A percentile compares a stretch with the other conserved stretches of the same genome.
Evolutionary conservation across 2,888 invertebrate genomes (phyloP).

Genomic region (Strigamia maritima): DNA sequence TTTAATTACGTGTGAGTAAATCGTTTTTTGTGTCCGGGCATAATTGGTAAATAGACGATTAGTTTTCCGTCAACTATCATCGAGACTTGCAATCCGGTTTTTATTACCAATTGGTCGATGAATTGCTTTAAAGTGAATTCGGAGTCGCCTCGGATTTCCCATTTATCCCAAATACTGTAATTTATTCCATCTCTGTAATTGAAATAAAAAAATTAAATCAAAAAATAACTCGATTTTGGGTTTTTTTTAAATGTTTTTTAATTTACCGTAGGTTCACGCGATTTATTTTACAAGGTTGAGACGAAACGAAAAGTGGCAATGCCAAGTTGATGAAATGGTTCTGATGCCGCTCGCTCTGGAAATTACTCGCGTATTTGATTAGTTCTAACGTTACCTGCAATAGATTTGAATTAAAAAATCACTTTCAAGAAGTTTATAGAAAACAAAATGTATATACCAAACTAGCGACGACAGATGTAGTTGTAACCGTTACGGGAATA

Average conservation of each 20-base stretch:
- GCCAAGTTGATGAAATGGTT: constrained; percentile 53
- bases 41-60: constrained; percentile 52
- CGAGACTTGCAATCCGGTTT: constrained; percentile 43
- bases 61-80: constrained; percentile 52
- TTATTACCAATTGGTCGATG: constrained; percentile 44
- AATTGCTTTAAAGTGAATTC: constrained; percentile 50
- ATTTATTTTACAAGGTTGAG: constrained; percentile 33
- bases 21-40: constrained; percentile 51
- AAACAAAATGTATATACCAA: too few relatives aligned
- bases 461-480: constrained; percentile 53
- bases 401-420: not conserved
- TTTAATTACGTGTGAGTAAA: constrained; percentile 49
- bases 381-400: constrained; percentile 35
- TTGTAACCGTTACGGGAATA: constrained; percentile 54
- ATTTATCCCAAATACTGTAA: constrained; percentile 52
- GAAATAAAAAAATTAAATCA: not conserved
- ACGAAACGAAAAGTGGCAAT: constrained; percentile 45
- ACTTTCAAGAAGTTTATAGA: not conserved
- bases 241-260: not conserved
- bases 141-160: constrained; percentile 50
- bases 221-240: not conserved
- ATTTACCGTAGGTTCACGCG: constrained; percentile 6
- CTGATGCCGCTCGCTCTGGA: constrained; percentile 39
- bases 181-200: constrained; percentile 44
- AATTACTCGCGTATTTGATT: not conserved